These are phyloP conservation scores for Synanthedon tipuliformis DNA, from an alignment of 2,888 invertebrate species.

Conservation along the genomic window DNA sequence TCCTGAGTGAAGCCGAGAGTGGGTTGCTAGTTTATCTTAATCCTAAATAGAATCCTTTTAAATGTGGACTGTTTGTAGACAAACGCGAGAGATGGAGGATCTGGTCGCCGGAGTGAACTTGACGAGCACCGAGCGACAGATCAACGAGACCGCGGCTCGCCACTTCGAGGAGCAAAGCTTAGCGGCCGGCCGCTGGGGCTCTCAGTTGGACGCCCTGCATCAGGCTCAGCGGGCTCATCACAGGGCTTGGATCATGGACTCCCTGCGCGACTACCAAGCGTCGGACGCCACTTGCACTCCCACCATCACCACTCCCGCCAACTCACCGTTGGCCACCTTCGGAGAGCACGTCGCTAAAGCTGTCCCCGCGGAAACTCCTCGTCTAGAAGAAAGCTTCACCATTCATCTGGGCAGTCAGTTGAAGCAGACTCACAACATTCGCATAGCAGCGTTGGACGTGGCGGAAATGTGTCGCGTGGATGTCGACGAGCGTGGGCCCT, in stretches of 20 bases:
- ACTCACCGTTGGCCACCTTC: slow-evolving; percentile 48
- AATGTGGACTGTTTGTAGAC: slow-evolving; percentile 52
- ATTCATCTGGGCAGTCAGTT: slow-evolving; percentile 97
- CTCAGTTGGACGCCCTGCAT: slow-evolving; percentile 85
- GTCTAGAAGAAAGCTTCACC: slow-evolving; percentile 94
- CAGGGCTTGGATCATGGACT: slow-evolving; percentile 88
- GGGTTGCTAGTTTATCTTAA: too few relatives aligned
- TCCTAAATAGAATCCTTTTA: too few relatives aligned
- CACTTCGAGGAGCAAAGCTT: slow-evolving; percentile 88
- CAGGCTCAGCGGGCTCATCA: slow-evolving; percentile 89
- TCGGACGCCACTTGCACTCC: slow-evolving; percentile 65
- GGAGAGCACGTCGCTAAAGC: slow-evolving; percentile 9
- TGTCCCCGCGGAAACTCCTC: slow-evolving; percentile 12
- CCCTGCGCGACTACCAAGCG: slow-evolving; percentile 78
- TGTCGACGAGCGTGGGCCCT: slow-evolving; percentile 50
- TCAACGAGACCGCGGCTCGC: slow-evolving; percentile 83
- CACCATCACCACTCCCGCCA: slow-evolving; percentile 34
- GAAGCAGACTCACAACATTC: slow-evolving; percentile 98
- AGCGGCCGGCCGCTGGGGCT: slow-evolving; percentile 86
- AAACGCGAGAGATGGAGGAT: slow-evolving; percentile 89
- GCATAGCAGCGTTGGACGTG: slow-evolving; percentile 87
- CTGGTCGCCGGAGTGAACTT: slow-evolving; percentile 83
- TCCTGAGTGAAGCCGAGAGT: too few relatives aligned
- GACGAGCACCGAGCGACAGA: slow-evolving; percentile 83
- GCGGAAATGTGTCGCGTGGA: slow-evolving; percentile 77